Evolutionary conservation across 2,888 invertebrate species (phyloP), one percentile per base, ranked within the genome.

Genomic region (Drosophila setosimentum): DNA sequence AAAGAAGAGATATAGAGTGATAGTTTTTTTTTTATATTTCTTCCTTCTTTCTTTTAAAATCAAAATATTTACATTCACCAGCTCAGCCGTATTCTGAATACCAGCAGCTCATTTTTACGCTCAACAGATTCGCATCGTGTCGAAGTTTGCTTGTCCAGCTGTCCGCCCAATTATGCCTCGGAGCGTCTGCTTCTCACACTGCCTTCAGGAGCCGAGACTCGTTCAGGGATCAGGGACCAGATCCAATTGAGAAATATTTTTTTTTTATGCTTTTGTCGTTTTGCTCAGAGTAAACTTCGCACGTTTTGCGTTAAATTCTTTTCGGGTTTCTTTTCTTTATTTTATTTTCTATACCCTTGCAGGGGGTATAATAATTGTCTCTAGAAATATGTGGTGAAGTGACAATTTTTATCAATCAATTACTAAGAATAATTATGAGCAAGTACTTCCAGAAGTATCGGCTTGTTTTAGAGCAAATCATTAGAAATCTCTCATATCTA

Each of bases 251-350:
- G 45, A 32, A 48, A 27, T 0, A 2, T 18, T 35, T 35, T n/a
- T 32, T 42, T 51, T 16, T 24, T 60, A n/a, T 45, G 30, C 24
- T 45, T 18, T 74, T 74, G 74, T 67, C 60, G 63, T 65, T 76
- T 54, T 63, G 71, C 48, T 42, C 30, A 73, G 70, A 86, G 76
- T 79, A 89, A 86, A 89, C 77, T 89, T 89, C 88, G 84, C 90
- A 89, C 87, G 89, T 78, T 84, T 86, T 81, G 76, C 59, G 73
- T 68, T 85, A 81, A 87, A 82, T 78, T 82, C 76, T 73, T 78
- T 84, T 84, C 8, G 16, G 16, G 7, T 24, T 45, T 24, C 7
- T 24, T 24, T 8, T 24, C 66, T 49, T 29, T 18, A 11, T 49
- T 49, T 49, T 5, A 49, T 18, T 49, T 49, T 3, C 5, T 11